Evolutionary conservation across 2,113 vertebrate species (phyloP), one percentile per base, ranked within the genome.

Genomic region (Phasianus colchicus): DNA sequence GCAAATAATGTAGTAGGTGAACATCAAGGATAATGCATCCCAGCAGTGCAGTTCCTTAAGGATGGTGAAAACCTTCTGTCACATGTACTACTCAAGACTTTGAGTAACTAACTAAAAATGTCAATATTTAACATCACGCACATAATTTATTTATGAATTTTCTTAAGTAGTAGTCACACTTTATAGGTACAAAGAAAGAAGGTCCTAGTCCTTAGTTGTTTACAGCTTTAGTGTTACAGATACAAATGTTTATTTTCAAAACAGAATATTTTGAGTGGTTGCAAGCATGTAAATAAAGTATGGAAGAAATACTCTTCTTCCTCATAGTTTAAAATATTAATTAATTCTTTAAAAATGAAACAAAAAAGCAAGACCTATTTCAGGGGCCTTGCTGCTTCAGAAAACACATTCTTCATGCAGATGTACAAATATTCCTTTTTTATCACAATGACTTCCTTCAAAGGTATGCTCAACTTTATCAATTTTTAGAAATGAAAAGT

Each of bases 81-180:
- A 70, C 7, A n/a, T 47, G 42, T 19, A 80, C 24, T 36, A 52
- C 21, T 90, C 17, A 32, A 0, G 0, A 20, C 81, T 88, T 82
- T 73, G n/a, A 90, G 63, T 21, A 70, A 77, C 25, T 38, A 58
- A 90, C 18, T 58, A 10, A 69, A 90, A 70, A 71, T 45, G 86
- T 67, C 15, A 74, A 55, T 42, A 88, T 83, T 86, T 92, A 71
- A 74, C 64, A 86, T 55, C 55, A 92, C 88, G 73, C 30, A n/a
- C 1, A 54, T 75, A 0, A 79, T 85, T 82, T 92, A 75, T 82
- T 91, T 78, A 89, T 72, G 36, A 89, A 19, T 1, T 67, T 5
- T 38, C 29, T 22, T 69, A 82, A 69, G 57, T 22, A 21, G 45
- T 13, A 84, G 42, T 9, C 34, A 50, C 10, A 82, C 6, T 70